Conservation (phyloP, 2,888 invertebrate genomes). For the Malacosoma neustria region DNA sequence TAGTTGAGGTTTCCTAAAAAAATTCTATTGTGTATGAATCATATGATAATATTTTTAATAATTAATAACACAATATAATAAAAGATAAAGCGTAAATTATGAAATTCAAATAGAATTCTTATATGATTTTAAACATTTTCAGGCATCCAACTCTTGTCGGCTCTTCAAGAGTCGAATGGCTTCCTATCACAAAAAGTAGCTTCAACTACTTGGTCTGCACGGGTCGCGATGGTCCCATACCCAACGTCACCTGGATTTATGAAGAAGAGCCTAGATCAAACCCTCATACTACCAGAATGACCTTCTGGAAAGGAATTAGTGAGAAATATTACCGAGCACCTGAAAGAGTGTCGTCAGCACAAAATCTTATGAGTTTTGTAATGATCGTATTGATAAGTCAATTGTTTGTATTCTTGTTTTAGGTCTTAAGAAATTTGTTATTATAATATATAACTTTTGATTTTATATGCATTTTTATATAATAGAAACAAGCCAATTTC, state of each 20-base stretch:
- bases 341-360: constrained; percentile 19
- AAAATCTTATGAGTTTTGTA: constrained; percentile 13
- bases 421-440: constrained; percentile 2
- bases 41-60: too few relatives aligned
- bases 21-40: too few relatives aligned
- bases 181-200: constrained; percentile 15
- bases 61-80: too few relatives aligned
- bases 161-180: constrained; percentile 16
- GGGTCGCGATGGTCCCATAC: constrained; percentile 16
- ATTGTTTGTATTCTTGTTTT: constrained; percentile 21
- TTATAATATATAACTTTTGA: background rate
- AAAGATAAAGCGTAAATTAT: too few relatives aligned
- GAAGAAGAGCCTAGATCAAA: constrained; percentile 20
- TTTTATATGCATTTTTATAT: too few relatives aligned
- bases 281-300: constrained; percentile 33
- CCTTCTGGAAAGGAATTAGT: constrained; percentile 33
- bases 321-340: constrained; percentile 30
- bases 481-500: too few relatives aligned
- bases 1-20: too few relatives aligned
- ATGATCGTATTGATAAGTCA: constrained; percentile 20
- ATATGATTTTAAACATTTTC: constrained; percentile 8
- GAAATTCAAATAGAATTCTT: too few relatives aligned
- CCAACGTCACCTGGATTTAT: constrained; percentile 9
- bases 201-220: constrained; percentile 26
- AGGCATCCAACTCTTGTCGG: constrained; percentile 8